Base-by-base conservation (phyloP, 1,140 invertebrate genomes). In the Magallana ariakensis region DNA sequence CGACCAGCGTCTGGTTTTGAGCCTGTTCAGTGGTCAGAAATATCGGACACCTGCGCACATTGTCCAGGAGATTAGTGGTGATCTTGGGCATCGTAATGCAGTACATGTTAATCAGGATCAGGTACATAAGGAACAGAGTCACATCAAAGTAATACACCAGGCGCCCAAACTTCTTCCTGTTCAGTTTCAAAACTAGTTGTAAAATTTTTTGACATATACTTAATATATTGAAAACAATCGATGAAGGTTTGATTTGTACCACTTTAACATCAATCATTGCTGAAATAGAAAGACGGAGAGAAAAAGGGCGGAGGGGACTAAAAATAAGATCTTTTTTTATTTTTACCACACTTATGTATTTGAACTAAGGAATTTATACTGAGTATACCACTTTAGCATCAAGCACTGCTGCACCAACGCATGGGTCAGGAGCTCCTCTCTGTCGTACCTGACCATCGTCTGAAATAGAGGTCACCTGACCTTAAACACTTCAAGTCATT, bases 371-470 rank as follows among this genome's bases (percentile, higher is more conserved):
- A 60, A 16, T n/a, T 13, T 6, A 2, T 13, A 13, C 13, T 10
- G 58, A 66, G 81, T 26, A 80, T 66, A 90, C 90, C 90, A 91
- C 87, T 91, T 91, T 80, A 89, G 83, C 15, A 88, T 87, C 7
- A 91, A 60, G 55, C 88, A 84, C 62, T 88, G 89, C 58, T 91
- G 90, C 57, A 88, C 88, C 7, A 91, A 62, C 13, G 88, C 86
- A 75, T 91, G 90, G 16, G 88, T 88, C 19, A 91, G 33, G n/a
- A 91, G 46, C 5, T 89, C 87, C 57, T 91, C 90, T 33, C 90
- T 80, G 33, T 88, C 87, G 16, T 85, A 86, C 56, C 89, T 80
- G 11, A 89, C 87, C 90, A 91, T 91, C 53, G 85, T 84, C 90
- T 91, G 81, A 55, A 89, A 89, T 53, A 0, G 16, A 86, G 16